Evolutionary conservation across 2,113 vertebrate species (phyloP).

Genomic region (Oncorhynchus keta): DNA sequence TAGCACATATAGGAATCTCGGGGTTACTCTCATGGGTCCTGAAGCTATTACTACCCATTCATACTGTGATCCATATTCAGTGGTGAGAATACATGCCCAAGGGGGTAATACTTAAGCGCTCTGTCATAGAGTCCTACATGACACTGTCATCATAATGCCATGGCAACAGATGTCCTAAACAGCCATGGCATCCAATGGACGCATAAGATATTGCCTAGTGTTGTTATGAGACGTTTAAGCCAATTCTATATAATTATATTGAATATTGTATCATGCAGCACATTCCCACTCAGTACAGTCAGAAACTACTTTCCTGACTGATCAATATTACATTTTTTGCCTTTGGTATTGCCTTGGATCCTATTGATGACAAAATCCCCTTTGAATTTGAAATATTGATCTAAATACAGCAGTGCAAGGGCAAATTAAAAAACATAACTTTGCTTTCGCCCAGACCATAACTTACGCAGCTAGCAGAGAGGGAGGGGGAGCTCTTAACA

Average conservation of each 20-base stretch:
- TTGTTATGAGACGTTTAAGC: too few species aligned
- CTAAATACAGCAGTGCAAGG: constrained; percentile 20
- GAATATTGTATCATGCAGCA: not conserved
- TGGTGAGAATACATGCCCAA: not conserved
- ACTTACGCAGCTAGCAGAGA: constrained; percentile 19
- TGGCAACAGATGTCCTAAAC: not conserved
- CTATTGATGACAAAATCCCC: constrained; percentile 34
- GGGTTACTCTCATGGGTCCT: too few species aligned
- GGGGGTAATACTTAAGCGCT: not conserved
- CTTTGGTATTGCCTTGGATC: constrained; percentile 33
- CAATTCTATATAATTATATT: too few species aligned
- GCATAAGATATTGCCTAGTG: too few species aligned
- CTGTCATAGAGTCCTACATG: not conserved
- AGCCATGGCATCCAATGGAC: too few species aligned
- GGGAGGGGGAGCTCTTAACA: constrained; percentile 15
- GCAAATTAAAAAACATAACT: constrained; percentile 40
- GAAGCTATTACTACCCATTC: not conserved
- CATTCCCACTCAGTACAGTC: constrained; percentile 7
- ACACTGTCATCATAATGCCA: not conserved
- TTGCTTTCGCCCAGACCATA: constrained; percentile 20
- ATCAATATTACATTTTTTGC: constrained; percentile 34
- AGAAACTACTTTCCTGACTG: constrained; percentile 11
- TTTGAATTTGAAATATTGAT: constrained; percentile 42
- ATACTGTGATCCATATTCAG: not conserved
- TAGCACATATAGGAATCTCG: too few species aligned